phyloP scores from a whole-genome alignment of 2,797 vertebrate species.

The Neostethus bicornis region DNA sequence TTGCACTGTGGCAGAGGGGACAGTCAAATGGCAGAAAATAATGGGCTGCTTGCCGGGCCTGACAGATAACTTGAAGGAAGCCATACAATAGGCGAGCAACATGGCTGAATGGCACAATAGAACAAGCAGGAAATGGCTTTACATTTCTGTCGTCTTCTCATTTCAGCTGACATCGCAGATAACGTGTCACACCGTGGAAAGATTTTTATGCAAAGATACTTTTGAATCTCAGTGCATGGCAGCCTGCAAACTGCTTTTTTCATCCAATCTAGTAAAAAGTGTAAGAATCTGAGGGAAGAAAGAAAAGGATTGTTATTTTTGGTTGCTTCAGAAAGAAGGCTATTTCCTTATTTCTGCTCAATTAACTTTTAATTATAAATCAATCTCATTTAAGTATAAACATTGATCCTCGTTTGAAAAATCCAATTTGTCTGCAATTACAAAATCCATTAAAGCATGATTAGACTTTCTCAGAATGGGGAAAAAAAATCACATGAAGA shows the following conservation, averaged over 20 bases:
- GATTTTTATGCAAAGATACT: slow-evolving; percentile 49
- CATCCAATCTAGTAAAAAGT: slow-evolving; percentile 35
- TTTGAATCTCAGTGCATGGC: slow-evolving; percentile 54
- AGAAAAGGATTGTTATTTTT: slow-evolving; percentile 43
- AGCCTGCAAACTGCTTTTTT: slow-evolving; percentile 36
- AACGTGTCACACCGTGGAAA: slow-evolving; percentile 56
- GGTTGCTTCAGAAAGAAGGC: slow-evolving; percentile 48
- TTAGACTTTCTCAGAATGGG: slow-evolving; percentile 63
- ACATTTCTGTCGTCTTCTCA: slow-evolving; percentile 66
- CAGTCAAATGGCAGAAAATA: slow-evolving; percentile 79
- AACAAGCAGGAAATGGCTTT: slow-evolving; percentile 71
- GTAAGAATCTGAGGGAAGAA: slow-evolving; percentile 27
- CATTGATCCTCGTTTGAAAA: slow-evolving; percentile 77
- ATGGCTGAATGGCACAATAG: slow-evolving; percentile 66
- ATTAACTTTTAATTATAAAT: slow-evolving; percentile 81
- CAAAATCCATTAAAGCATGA: slow-evolving; percentile 79
- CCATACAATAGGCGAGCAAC: slow-evolving; percentile 67
- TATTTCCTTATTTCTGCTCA: slow-evolving; percentile 72
- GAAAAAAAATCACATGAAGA: slow-evolving; percentile 56
- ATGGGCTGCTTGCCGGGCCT: slow-evolving; percentile 70
- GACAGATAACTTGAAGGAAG: slow-evolving; percentile 76
- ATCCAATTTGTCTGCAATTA: slow-evolving; percentile 80
- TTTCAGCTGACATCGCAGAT: slow-evolving; percentile 67
- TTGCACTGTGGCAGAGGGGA: slow-evolving; percentile 64
- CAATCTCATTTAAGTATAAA: slow-evolving; percentile 80